These are phyloP conservation scores for Pachypeltis micranthus DNA, from an alignment of 1,140 invertebrate genomes.

Conservation along the genomic window DNA sequence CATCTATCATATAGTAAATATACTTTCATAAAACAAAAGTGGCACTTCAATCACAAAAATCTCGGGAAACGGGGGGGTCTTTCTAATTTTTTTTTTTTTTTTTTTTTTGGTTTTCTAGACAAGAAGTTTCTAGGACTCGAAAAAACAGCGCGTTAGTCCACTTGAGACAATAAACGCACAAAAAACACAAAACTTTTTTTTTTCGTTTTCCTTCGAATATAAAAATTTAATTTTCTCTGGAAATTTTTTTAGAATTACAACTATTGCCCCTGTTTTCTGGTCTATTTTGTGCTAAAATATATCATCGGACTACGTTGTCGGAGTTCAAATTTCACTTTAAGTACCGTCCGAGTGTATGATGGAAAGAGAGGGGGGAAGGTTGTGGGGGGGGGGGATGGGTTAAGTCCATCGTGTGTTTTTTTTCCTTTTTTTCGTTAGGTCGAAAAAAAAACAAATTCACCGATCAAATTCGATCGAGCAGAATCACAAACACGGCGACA, in stretches of 20 bases:
- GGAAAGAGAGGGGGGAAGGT: too few relatives aligned
- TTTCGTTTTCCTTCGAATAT: conserved; percentile 6
- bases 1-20: conserved; percentile 22
- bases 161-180: conserved; percentile 8
- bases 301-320: too few relatives aligned
- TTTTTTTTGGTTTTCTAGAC: background rate
- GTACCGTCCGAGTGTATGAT: too few relatives aligned
- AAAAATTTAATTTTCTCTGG: conserved; percentile 3
- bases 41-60: conserved; percentile 31
- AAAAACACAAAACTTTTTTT: conserved; percentile 10
- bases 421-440: too few relatives aligned
- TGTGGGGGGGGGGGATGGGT: too few relatives aligned
- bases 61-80: conserved; percentile 17
- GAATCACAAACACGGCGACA: too few relatives aligned
- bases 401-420: too few relatives aligned
- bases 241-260: conserved; percentile 8
- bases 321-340: too few relatives aligned
- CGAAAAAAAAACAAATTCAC: too few relatives aligned
- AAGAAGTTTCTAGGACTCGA: background rate
- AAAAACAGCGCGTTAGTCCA: conserved; percentile 4
- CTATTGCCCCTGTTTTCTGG: conserved; percentile 1
- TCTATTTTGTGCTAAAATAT: conserved; percentile 3
- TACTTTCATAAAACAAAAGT: conserved; percentile 29
- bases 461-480: too few relatives aligned
- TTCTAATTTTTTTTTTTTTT: background rate